These are phyloP conservation scores for Cyclophora albipunctata DNA, from an alignment of 2,888 invertebrate species.

Conservation along the genomic window DNA sequence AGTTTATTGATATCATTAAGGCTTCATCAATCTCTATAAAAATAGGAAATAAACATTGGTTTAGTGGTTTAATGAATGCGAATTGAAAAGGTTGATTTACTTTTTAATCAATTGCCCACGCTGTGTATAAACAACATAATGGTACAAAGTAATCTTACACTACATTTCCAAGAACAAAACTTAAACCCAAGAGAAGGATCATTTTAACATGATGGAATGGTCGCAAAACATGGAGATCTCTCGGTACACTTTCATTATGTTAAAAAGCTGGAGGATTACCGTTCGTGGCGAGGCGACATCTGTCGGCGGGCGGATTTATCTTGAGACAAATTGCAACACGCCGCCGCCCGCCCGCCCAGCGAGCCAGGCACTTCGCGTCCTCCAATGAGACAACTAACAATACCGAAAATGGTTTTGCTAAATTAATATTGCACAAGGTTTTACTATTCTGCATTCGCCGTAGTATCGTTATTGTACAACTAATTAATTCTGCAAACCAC, in stretches of 20 bases:
- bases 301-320: conserved; percentile 66
- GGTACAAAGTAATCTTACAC: background rate
- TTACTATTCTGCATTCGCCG: too few relatives aligned
- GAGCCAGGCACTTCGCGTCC: conserved; percentile 2
- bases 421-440: conserved; percentile 46
- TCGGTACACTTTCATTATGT: conserved; percentile 11
- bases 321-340: conserved; percentile 62
- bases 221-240: background rate
- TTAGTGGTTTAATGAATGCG: too few relatives aligned
- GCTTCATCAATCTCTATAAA: too few relatives aligned
- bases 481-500: too few relatives aligned
- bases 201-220: background rate
- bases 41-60: too few relatives aligned
- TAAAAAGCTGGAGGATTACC: conserved; percentile 42
- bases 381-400: conserved; percentile 54
- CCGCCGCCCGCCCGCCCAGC: conserved; percentile 21
- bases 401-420: conserved; percentile 48
- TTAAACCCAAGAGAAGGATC: background rate
- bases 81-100: too few relatives aligned
- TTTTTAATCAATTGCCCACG: background rate
- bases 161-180: background rate
- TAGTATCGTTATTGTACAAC: conserved; percentile 7
- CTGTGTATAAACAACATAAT: background rate
- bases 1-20: too few relatives aligned
- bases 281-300: conserved; percentile 48